Conservation (phyloP, 2,113 vertebrate genomes). For the Pogona vitticeps region DNA sequence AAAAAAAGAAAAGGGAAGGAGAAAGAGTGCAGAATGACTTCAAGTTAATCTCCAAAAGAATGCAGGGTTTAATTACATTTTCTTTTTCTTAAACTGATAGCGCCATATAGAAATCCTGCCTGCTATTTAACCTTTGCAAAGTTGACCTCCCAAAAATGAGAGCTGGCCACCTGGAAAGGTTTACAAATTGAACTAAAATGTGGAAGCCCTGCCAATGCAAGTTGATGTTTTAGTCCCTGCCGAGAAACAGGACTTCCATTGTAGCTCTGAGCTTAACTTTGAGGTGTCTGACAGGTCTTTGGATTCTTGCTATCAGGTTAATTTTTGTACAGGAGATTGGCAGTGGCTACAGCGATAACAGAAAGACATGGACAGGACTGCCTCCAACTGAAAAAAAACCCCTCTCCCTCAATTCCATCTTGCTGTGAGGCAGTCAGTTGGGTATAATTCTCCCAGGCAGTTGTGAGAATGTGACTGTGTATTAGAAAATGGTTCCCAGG, state of each 20-base stretch:
- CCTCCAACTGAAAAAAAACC: background rate
- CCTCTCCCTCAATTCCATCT: conserved; percentile 38
- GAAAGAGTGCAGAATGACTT: conserved; percentile 37
- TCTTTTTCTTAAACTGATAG: conserved; percentile 56
- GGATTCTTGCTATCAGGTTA: conserved; percentile 59
- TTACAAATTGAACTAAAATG: conserved; percentile 65
- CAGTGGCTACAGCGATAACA: conserved; percentile 46
- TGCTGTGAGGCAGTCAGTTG: background rate
- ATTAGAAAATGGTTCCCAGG: conserved; percentile 18
- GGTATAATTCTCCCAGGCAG: conserved; percentile 6
- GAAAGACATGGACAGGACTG: conserved; percentile 23
- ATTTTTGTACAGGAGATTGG: conserved; percentile 44
- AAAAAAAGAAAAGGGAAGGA: conserved; percentile 42
- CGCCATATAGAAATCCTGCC: conserved; percentile 55
- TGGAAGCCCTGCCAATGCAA: conserved; percentile 42
- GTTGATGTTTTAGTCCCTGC: conserved; percentile 32
- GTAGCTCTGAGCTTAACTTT: conserved; percentile 24
- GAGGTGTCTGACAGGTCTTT: conserved; percentile 59
- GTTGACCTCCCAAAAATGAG: conserved; percentile 72
- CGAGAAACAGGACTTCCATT: conserved; percentile 43
- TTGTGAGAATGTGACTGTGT: conserved; percentile 7
- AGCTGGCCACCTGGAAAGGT: conserved; percentile 69
- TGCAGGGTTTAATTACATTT: conserved; percentile 60
- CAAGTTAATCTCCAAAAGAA: conserved; percentile 55
- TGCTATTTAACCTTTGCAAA: conserved; percentile 70